These are phyloP conservation scores for Drosophila chauvacae DNA, from an alignment of 1,140 invertebrate species.

Conservation along the genomic window DNA sequence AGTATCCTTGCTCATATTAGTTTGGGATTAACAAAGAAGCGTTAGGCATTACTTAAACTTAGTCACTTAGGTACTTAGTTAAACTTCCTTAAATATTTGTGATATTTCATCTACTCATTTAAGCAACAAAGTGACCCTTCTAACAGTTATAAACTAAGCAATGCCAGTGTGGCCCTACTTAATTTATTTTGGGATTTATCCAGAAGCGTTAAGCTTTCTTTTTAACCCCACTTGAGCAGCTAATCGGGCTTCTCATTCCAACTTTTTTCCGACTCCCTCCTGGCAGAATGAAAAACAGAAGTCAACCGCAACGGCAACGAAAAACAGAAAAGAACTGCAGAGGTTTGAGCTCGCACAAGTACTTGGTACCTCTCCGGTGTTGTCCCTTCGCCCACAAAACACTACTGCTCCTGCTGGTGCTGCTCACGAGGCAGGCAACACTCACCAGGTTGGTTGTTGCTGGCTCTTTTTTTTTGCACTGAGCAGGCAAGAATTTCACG, in stretches of 20 bases:
- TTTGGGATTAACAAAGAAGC: no score
- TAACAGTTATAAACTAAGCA: accelerated
- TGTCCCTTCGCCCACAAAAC: slow-evolving; percentile 10
- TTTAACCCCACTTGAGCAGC: slow-evolving; percentile 5
- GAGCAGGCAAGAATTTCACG: slow-evolving; percentile 77
- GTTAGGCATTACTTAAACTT: no score
- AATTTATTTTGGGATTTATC: neutral
- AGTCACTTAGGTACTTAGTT: no score
- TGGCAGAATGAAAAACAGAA: slow-evolving; percentile 51
- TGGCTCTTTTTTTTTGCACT: slow-evolving; percentile 17
- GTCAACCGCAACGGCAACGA: slow-evolving; percentile 30
- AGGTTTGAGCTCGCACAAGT: slow-evolving; percentile 34
- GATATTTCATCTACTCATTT: neutral
- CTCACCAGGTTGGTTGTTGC: slow-evolving; percentile 38
- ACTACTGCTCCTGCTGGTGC: slow-evolving; percentile 29
- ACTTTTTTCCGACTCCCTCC: neutral
- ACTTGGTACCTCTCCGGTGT: slow-evolving; percentile 11
- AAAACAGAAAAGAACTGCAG: slow-evolving; percentile 16
- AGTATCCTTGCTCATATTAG: no score
- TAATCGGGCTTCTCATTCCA: neutral
- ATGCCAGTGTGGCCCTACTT: neutral
- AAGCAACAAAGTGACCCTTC: neutral
- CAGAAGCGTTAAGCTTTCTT: neutral
- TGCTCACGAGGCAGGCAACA: slow-evolving; percentile 67
- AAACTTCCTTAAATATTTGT: neutral